Evolutionary conservation across 2,797 vertebrate genomes (phyloP).

Genomic region (Labroides dimidiatus): DNA sequence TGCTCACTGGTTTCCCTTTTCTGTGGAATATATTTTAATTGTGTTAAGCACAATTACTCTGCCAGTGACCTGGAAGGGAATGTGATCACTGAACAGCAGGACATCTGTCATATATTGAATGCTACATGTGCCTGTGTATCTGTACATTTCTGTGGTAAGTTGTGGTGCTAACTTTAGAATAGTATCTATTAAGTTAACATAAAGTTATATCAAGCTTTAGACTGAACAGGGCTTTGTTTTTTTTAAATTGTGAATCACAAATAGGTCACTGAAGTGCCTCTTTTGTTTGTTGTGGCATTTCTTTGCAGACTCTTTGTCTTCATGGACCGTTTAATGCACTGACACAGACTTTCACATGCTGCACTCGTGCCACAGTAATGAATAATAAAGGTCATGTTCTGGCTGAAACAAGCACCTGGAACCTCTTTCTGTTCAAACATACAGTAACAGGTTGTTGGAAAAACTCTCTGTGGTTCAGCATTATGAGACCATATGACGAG

Average conservation of each 20-base stretch:
- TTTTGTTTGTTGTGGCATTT: constrained; percentile 47
- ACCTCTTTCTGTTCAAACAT: background rate
- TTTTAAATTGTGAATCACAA: constrained; percentile 39
- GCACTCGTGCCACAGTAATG: constrained; percentile 66
- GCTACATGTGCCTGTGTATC: constrained; percentile 50
- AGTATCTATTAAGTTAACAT: constrained; percentile 70
- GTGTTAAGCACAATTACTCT: constrained; percentile 59
- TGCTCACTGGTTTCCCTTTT: constrained; percentile 49
- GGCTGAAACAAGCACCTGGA: constrained; percentile 47
- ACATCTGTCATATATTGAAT: constrained; percentile 45
- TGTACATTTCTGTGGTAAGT: constrained; percentile 65
- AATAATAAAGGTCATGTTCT: constrained; percentile 72
- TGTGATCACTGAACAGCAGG: constrained; percentile 53
- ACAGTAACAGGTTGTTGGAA: no score
- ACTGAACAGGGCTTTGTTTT: constrained; percentile 45
- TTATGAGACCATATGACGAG: no score
- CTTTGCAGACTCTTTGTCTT: constrained; percentile 34
- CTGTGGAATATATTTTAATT: constrained; percentile 63
- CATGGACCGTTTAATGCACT: constrained; percentile 71
- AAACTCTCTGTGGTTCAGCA: no score
- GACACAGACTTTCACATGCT: constrained; percentile 57
- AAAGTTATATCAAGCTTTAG: constrained; percentile 48
- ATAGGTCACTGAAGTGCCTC: constrained; percentile 41
- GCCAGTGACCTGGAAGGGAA: constrained; percentile 60
- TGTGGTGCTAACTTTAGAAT: constrained; percentile 62